Conservation (phyloP, 2,113 vertebrate genomes). For the Eidolon helvum region DNA sequence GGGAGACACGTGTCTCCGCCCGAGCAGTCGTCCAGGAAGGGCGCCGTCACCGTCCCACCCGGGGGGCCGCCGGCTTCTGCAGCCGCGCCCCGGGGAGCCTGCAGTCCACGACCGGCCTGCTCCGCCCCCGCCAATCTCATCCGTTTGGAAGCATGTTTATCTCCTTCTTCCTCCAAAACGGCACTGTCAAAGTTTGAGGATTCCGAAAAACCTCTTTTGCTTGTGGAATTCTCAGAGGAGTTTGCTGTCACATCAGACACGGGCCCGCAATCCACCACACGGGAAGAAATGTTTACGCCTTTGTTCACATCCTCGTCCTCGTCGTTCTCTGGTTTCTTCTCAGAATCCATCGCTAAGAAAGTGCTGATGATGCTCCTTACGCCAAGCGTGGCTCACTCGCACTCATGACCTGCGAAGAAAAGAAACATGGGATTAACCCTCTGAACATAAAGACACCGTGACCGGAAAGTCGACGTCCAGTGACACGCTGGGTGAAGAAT, state of each 20-base stretch:
- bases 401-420: slow-evolving; percentile 73
- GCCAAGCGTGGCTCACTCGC: slow-evolving; percentile 50
- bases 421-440: slow-evolving; percentile 53
- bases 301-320: slow-evolving; percentile 62
- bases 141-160: slow-evolving; percentile 72
- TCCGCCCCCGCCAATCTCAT: slow-evolving; percentile 74
- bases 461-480: not conserved
- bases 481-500: not conserved
- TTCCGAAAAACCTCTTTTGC: slow-evolving; percentile 69
- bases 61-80: not conserved
- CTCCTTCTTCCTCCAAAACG: slow-evolving; percentile 71
- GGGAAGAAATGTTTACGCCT: not conserved
- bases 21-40: not conserved
- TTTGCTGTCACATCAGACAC: slow-evolving; percentile 53
- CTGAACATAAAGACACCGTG: not conserved
- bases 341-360: slow-evolving; percentile 79
- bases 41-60: not conserved
- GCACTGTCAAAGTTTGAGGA: not conserved
- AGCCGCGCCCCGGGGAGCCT: not conserved
- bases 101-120: not conserved
- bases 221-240: slow-evolving; percentile 62
- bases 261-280: not conserved
- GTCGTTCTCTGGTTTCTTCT: slow-evolving; percentile 69
- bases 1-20: slow-evolving; percentile 37
- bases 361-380: not conserved